Evolutionary conservation across 2,113 vertebrate genomes (phyloP).

Genomic region (Sphaerodactylus townsendi): DNA sequence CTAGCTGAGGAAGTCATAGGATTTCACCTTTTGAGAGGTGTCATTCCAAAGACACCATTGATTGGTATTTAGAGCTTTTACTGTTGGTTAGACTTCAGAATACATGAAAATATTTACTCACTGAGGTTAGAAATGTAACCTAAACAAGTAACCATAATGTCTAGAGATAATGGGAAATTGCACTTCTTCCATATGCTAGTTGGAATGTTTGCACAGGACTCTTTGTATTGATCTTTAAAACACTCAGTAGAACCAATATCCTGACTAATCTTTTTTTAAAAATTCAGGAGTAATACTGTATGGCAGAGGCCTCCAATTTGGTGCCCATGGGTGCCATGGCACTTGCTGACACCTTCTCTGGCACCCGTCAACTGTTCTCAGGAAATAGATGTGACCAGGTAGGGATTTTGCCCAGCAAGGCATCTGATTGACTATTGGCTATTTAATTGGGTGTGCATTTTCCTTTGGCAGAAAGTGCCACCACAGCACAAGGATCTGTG

Average conservation of each 20-base stretch:
- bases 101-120: neutral
- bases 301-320: no score
- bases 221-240: neutral
- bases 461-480: no score
- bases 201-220: neutral
- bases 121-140: neutral
- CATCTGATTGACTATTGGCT: no score
- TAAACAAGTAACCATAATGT: neutral
- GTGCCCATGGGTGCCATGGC: no score
- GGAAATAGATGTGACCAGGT: no score
- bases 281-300: neutral
- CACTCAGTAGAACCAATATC: fast-evolving
- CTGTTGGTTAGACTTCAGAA: neutral
- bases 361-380: no score
- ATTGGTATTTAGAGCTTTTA: neutral
- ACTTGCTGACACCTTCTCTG: no score
- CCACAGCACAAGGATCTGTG: no score
- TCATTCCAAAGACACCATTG: neutral
- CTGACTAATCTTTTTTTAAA: neutral
- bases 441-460: no score
- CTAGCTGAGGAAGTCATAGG: neutral
- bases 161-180: neutral
- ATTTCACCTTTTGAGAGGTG: neutral
- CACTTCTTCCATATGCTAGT: neutral
- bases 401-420: no score